Percentiles rank a stretch among this genome's conserved stretches.
Conservation (phyloP, 2,113 vertebrate species). For the Scopus umbretta region DNA sequence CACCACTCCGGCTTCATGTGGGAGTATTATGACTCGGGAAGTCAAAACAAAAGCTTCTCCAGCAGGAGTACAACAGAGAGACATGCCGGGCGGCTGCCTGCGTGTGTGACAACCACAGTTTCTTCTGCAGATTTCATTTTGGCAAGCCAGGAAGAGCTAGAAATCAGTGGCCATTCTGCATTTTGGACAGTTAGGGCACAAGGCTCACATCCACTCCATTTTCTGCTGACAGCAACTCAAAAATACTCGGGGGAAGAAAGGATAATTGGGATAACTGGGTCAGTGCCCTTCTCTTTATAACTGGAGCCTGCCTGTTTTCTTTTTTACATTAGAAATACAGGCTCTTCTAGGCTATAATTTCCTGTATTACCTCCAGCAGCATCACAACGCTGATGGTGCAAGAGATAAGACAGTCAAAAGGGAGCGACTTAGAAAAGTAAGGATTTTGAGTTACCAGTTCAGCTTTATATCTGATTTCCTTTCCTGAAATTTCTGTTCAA, state of each 20-base stretch:
- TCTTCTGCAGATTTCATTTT: background rate
- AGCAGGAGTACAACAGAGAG: background rate
- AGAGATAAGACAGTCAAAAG: background rate
- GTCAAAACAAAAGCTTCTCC: background rate
- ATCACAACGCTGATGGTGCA: accelerated
- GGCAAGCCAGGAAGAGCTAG: background rate
- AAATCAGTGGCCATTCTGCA: background rate
- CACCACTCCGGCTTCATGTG: accelerated
- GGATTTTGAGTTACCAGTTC: background rate
- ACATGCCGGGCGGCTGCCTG: background rate
- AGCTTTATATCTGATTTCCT: background rate
- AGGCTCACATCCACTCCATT: background rate
- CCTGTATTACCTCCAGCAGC: background rate
- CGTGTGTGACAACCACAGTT: background rate
- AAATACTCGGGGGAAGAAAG: background rate
- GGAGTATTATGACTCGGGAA: background rate
- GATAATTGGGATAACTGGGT: background rate
- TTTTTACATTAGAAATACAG: background rate
- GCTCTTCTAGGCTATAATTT: background rate
- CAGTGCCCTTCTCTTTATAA: background rate
- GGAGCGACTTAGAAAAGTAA: background rate
- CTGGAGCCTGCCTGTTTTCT: background rate
- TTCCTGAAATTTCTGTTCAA: background rate
- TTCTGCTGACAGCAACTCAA: background rate
- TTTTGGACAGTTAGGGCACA: background rate